Evolutionary conservation across 2,113 vertebrate genomes (phyloP).

Genomic region (Nerophis lumbriciformis): DNA sequence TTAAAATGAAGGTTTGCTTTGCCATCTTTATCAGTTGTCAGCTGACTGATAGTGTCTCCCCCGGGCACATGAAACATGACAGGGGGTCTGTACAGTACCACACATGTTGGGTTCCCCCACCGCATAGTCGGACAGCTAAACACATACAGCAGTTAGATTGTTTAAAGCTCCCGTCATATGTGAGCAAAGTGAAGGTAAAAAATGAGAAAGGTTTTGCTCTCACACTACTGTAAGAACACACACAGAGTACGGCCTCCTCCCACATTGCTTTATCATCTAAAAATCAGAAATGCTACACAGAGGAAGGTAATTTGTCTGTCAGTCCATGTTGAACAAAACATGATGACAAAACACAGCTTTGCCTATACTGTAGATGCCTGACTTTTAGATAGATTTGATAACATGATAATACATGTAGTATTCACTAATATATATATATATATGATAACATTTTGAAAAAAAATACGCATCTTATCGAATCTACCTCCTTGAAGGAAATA

Average conservation of each 20-base stretch:
- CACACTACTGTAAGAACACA: conserved; percentile 67
- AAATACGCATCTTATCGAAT: too few species aligned
- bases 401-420: too few species aligned
- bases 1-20: conserved; percentile 40
- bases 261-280: neutral
- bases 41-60: conserved; percentile 48
- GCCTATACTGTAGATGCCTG: too few species aligned
- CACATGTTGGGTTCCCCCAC: conserved; percentile 33
- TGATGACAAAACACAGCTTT: neutral
- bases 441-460: too few species aligned
- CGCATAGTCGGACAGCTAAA: conserved; percentile 10
- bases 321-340: neutral
- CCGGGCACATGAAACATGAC: conserved; percentile 36
- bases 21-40: conserved; percentile 19
- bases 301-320: neutral
- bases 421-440: too few species aligned
- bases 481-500: too few species aligned
- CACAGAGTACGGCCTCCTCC: neutral
- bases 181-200: conserved; percentile 75
- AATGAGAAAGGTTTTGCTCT: conserved; percentile 73
- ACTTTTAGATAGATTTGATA: too few species aligned
- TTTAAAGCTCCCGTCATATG: conserved; percentile 78
- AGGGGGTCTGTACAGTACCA: conserved; percentile 38
- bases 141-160: conserved; percentile 65
- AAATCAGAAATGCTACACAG: neutral